phyloP scores from a whole-genome alignment of 2,113 vertebrate genomes.

The Brachionichthys hirsutus region DNA sequence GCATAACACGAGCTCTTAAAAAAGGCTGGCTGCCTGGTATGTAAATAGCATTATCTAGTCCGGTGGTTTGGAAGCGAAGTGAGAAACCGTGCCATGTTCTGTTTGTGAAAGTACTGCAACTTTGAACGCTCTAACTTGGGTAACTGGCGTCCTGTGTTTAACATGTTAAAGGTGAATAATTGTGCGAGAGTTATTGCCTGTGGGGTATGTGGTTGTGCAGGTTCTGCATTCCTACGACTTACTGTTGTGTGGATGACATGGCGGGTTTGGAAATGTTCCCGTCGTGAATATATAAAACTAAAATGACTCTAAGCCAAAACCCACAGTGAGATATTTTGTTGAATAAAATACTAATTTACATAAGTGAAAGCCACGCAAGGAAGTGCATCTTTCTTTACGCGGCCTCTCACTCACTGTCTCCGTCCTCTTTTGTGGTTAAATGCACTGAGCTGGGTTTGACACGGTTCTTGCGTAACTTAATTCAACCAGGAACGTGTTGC shows the following conservation, averaged over 20 bases:
- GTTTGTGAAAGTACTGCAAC: conserved; percentile 28
- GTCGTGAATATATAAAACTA: not conserved
- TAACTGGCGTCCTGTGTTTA: conserved; percentile 42
- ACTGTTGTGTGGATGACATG: no score
- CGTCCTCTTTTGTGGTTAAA: conserved; percentile 12
- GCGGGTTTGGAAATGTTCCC: not conserved
- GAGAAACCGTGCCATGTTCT: conserved; percentile 29
- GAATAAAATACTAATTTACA: not conserved
- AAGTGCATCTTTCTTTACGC: conserved; percentile 1
- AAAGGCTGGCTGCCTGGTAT: conserved; percentile 49
- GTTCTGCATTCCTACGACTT: conserved; percentile 13
- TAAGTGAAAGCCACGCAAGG: conserved; percentile 5
- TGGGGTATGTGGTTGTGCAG: conserved; percentile 41
- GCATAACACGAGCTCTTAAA: conserved; percentile 48
- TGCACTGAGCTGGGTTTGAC: not conserved
- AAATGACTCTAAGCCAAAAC: not conserved
- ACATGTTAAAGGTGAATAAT: not conserved
- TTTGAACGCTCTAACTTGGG: conserved; percentile 7
- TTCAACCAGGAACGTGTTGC: not conserved
- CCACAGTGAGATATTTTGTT: not conserved
- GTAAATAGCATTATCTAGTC: conserved; percentile 65
- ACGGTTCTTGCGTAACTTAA: not conserved
- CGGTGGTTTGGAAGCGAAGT: conserved; percentile 70
- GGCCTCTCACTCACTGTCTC: not conserved
- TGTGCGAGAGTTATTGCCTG: not conserved